Evolutionary conservation across 2,888 invertebrate genomes (phyloP).

Genomic region (Mimachlamys varia): DNA sequence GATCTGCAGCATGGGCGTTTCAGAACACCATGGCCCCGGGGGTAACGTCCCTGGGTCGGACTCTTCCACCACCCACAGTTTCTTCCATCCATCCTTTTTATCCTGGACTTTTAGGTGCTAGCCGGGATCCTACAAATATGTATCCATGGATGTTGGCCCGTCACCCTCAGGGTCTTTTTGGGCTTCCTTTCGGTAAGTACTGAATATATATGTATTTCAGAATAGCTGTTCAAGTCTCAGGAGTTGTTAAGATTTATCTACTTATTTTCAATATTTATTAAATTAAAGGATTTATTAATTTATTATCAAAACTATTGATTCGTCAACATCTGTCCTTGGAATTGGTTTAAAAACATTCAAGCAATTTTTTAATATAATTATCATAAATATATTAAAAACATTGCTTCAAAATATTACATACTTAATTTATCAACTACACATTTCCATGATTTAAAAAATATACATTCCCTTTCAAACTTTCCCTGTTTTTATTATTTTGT

Average conservation of each 20-base stretch:
- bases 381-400: too few relatives aligned
- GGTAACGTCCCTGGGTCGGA: slow-evolving; percentile 42
- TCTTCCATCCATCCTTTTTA: slow-evolving; percentile 44
- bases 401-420: too few relatives aligned
- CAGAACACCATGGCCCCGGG: slow-evolving; percentile 47
- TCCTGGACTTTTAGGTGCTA: slow-evolving; percentile 42
- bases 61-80: slow-evolving; percentile 39
- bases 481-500: too few relatives aligned
- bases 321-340: not conserved
- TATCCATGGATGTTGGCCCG: slow-evolving; percentile 49
- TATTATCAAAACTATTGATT: not conserved
- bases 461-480: too few relatives aligned
- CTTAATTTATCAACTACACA: too few relatives aligned
- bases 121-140: slow-evolving; percentile 42
- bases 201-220: not conserved
- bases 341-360: not conserved
- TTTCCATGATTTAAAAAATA: too few relatives aligned
- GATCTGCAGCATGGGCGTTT: slow-evolving; percentile 51
- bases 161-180: slow-evolving; percentile 41
- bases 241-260: not conserved
- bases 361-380: too few relatives aligned
- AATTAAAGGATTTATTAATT: not conserved
- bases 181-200: slow-evolving; percentile 49
- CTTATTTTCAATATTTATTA: not conserved
- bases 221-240: not conserved